A percentile compares a stretch with the other conserved stretches of the same genome.
Conservation (phyloP, 2,797 vertebrate genomes). For the Mus minutoides region DNA sequence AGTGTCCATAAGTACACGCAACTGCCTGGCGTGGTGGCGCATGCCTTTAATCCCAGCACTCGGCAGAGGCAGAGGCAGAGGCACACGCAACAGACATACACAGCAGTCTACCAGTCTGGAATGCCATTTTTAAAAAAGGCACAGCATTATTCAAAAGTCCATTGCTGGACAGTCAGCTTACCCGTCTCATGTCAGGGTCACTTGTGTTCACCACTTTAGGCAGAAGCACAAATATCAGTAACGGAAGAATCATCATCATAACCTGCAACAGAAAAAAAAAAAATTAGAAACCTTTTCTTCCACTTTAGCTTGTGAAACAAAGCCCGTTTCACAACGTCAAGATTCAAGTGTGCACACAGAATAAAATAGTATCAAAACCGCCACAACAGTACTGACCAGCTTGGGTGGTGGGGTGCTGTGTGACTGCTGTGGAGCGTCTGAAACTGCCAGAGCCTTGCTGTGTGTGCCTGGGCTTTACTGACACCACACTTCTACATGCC, state of each 20-base stretch:
- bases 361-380: slow-evolving; percentile 2
- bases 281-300: slow-evolving; percentile 25
- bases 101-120: not conserved
- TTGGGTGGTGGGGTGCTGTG: not conserved
- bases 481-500: not conserved
- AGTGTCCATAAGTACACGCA: not conserved
- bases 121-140: not conserved
- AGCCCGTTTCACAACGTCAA: slow-evolving; percentile 69
- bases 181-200: slow-evolving; percentile 99
- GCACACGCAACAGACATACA: no score
- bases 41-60: no score
- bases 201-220: slow-evolving; percentile 99
- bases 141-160: not conserved
- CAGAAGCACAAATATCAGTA: slow-evolving; percentile 97
- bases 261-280: slow-evolving; percentile 88
- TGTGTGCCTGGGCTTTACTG: not conserved
- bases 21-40: no score
- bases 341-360: not conserved
- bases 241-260: slow-evolving; percentile 99
- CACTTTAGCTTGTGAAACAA: slow-evolving; percentile 37
- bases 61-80: no score
- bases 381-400: not conserved
- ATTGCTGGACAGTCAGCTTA: slow-evolving; percentile 80
- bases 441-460: not conserved
- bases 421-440: not conserved